Evolutionary conservation across 2,797 vertebrate species (phyloP).

Genomic region (Hydrophis major): DNA sequence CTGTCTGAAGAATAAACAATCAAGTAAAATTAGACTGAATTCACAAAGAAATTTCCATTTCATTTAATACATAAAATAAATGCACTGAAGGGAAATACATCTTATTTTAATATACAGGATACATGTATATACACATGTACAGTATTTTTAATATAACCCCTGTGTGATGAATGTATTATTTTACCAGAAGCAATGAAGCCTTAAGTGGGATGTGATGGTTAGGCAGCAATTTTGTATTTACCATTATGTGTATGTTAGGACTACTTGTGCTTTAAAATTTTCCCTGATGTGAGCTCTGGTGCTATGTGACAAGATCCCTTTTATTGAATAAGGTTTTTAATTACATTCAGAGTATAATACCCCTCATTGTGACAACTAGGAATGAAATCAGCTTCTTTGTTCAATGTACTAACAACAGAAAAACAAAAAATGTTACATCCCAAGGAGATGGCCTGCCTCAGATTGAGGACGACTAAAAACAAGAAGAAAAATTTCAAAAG

Average conservation of each 20-base stretch:
- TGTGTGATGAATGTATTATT: neutral
- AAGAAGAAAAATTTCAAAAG: neutral
- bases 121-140: neutral
- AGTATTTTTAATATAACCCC: neutral
- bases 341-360: slow-evolving; percentile 45
- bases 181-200: neutral
- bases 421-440: slow-evolving; percentile 39
- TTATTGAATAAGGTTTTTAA: slow-evolving; percentile 39
- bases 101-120: neutral
- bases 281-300: slow-evolving; percentile 34
- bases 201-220: no score
- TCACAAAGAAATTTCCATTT: neutral
- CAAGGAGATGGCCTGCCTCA: slow-evolving; percentile 14
- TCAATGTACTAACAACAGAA: slow-evolving; percentile 18
- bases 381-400: slow-evolving; percentile 38
- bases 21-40: neutral
- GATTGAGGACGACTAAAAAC: slow-evolving; percentile 3
- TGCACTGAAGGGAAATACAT: neutral
- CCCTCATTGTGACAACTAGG: slow-evolving; percentile 45
- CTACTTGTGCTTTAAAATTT: slow-evolving; percentile 28
- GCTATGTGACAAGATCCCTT: slow-evolving; percentile 37
- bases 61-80: neutral
- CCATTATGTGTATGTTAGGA: neutral
- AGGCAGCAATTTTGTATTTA: neutral
- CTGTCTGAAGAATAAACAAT: slow-evolving; percentile 16